phyloP scores from a whole-genome alignment of 2,888 invertebrate genomes.

The Ennomos erosarius region DNA sequence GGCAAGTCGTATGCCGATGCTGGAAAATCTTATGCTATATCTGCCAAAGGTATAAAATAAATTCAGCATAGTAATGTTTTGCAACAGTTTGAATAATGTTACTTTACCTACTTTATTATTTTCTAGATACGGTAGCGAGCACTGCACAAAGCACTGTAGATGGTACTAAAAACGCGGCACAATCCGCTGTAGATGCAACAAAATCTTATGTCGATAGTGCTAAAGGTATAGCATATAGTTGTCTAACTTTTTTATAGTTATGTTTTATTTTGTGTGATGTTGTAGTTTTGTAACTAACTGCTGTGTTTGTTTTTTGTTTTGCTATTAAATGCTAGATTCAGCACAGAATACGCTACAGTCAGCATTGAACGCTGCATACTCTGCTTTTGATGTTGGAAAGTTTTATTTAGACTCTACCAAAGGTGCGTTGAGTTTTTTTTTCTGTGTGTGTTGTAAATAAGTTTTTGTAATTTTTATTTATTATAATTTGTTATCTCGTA shows the following conservation, averaged over 20 bases:
- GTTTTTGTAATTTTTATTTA: slow-evolving; percentile 6
- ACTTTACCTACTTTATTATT: slow-evolving; percentile 20
- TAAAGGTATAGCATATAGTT: slow-evolving; percentile 59
- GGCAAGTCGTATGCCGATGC: slow-evolving; percentile 56
- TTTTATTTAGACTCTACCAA: slow-evolving; percentile 65
- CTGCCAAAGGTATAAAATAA: slow-evolving; percentile 52
- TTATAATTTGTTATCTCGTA: slow-evolving; percentile 47
- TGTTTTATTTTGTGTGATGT: not conserved
- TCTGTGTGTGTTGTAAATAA: not conserved
- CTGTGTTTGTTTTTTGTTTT: slow-evolving; percentile 37
- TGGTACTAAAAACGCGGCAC: slow-evolving; percentile 60
- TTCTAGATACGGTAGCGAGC: slow-evolving; percentile 58
- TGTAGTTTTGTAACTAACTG: slow-evolving; percentile 34
- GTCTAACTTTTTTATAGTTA: slow-evolving; percentile 6
- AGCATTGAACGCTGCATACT: slow-evolving; percentile 61
- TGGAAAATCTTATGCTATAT: slow-evolving; percentile 56
- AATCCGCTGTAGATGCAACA: slow-evolving; percentile 61
- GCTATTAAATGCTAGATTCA: slow-evolving; percentile 57
- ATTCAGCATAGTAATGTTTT: not conserved
- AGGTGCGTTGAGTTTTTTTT: slow-evolving; percentile 38
- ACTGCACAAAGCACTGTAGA: slow-evolving; percentile 59
- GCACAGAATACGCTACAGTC: slow-evolving; percentile 63
- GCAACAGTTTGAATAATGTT: not conserved
- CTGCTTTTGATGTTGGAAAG: slow-evolving; percentile 65
- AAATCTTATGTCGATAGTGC: slow-evolving; percentile 64